These are phyloP conservation scores for Atlantisia rogersi DNA, from an alignment of 2,113 vertebrate species.

Conservation along the genomic window DNA sequence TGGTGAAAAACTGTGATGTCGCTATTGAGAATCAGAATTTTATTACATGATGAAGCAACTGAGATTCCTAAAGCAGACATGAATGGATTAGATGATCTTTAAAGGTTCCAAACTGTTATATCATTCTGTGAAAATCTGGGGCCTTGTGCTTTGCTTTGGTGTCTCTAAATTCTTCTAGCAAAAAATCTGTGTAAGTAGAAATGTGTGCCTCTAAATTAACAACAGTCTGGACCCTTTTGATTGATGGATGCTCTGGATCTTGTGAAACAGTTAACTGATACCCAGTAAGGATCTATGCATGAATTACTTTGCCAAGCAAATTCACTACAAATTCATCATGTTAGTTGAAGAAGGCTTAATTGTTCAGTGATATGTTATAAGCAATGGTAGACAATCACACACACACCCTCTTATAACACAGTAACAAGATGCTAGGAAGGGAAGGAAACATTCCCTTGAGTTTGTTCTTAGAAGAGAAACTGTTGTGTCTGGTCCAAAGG, in stretches of 20 bases:
- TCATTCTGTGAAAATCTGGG: not conserved
- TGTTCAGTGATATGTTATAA: conserved; percentile 27
- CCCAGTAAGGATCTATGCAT: conserved; percentile 22
- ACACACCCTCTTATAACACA: not conserved
- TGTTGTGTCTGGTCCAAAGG: not conserved
- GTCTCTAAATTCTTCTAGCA: not conserved
- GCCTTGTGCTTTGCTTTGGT: not conserved
- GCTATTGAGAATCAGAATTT: not conserved
- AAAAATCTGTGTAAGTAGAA: not conserved
- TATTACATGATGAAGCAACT: not conserved
- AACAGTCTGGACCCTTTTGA: not conserved
- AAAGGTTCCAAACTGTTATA: not conserved
- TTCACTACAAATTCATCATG: conserved; percentile 50
- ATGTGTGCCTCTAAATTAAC: not conserved
- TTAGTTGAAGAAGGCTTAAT: conserved; percentile 40
- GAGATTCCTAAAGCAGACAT: not conserved
- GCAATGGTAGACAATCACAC: not conserved
- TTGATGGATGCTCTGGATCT: not conserved
- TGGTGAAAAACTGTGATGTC: not conserved
- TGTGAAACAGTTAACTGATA: conserved; percentile 42
- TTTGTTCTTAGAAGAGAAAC: conserved; percentile 32
- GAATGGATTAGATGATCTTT: not conserved
- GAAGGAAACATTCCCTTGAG: not conserved
- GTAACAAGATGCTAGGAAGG: conserved; percentile 33
- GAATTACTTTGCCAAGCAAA: conserved; percentile 37